Conservation (phyloP, 2,888 invertebrate species). For the Chrysina gloriosa region DNA sequence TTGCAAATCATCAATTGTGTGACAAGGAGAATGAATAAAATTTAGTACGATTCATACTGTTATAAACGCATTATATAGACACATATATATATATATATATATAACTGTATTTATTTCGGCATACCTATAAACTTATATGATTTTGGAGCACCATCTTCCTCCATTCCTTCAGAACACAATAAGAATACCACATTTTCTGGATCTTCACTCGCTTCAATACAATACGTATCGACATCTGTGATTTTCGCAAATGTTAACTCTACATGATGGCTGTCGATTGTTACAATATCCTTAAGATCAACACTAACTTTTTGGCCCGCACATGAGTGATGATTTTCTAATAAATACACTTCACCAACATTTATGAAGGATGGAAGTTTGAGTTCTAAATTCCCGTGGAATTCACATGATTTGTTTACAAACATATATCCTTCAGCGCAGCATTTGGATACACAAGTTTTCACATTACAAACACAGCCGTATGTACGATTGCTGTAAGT, state of each 20-base stretch:
- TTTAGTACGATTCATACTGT: too few species aligned
- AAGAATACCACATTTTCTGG: background rate
- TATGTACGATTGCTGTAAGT: slow-evolving; percentile 21
- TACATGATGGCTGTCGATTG: background rate
- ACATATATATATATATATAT: too few species aligned
- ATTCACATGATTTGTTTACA: slow-evolving; percentile 21
- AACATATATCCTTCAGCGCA: slow-evolving; percentile 39
- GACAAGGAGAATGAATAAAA: too few species aligned
- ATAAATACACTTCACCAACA: background rate
- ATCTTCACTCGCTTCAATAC: background rate
- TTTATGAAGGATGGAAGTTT: background rate
- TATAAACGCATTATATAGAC: too few species aligned
- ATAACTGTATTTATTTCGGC: too few species aligned
- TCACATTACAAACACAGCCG: slow-evolving; percentile 50
- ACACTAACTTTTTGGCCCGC: background rate
- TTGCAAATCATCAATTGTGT: too few species aligned
- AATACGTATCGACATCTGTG: background rate
- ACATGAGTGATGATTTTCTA: background rate
- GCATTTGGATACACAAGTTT: slow-evolving; percentile 47
- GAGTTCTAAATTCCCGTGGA: background rate
- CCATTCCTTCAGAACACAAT: background rate
- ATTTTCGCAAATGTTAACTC: background rate
- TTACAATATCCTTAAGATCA: background rate
- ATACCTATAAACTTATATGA: background rate
- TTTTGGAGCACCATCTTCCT: background rate